Evolutionary conservation across 2,797 vertebrate species (phyloP), one percentile per base, ranked within the genome.

Genomic region (Ctenopoma kingsleyae): DNA sequence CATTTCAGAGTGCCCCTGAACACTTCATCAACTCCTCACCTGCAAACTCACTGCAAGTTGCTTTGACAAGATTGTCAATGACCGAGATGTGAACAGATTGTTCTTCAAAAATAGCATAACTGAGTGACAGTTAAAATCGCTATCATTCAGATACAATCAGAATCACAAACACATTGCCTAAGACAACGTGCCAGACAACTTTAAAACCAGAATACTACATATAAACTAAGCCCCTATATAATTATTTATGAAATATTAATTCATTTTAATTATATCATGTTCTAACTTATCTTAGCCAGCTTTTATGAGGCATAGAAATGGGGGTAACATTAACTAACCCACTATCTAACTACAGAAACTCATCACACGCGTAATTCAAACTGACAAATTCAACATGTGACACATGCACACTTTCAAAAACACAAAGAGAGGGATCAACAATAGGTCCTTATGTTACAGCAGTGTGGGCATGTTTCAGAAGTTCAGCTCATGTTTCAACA

Each of bases 401-500:
- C 66, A 43, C 46, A 52, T 4, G 36, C 46, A 13, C 61, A 72
- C 72, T 40, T 46, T 49, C 49, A 46, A 71, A 40, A 61, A 74
- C 43, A 74, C 76, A 88, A 83, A 82, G 20, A 41, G 46, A 53
- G 11, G 51, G 52, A 78, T 63, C 73, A 74, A 93, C 87, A 93
- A 90, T 78, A 48, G 82, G 56, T 74, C 80, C 71, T 90, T 90
- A 41, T 64, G 35, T 73, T 70, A 56, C 44, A 67, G 65, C 79
- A 41, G 61, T 62, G 78, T 76, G 83, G 78, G 67, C 38, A 71
- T 77, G 63, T 79, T 83, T 76, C 67, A 80, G 65, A 79, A 78
- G 74, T 77, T 78, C 65, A 56, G 80, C 77, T 91, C 83, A 67
- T 85, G 81, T 82, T 85, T 90, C 82, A 81, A 41, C 85, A 85